Percentiles rank a stretch among this genome's conserved stretches.
Evolutionary conservation across 1,140 invertebrate genomes (phyloP).

Genomic region (Drosophila lini): DNA sequence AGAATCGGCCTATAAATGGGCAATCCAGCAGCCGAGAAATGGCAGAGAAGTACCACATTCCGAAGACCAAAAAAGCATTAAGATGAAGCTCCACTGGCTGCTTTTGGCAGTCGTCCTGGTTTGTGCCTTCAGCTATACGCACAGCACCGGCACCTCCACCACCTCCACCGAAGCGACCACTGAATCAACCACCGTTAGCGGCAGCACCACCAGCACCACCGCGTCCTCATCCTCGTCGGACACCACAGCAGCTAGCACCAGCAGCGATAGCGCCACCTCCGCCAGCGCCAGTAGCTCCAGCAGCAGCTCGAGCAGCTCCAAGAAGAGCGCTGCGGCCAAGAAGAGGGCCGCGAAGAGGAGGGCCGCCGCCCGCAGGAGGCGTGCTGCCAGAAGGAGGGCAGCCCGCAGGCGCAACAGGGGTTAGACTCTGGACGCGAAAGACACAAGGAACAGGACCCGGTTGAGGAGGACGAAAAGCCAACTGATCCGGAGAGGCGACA

Average conservation of each 20-base stretch:
- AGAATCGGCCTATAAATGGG: constrained; percentile 29
- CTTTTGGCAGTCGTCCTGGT: constrained; percentile 27
- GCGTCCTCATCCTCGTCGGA: background rate
- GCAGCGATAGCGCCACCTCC: constrained; percentile 13
- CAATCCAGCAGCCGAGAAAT: background rate
- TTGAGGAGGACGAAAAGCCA: background rate
- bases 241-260: constrained; percentile 11
- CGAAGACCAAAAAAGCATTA: background rate
- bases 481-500: background rate
- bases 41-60: constrained; percentile 17
- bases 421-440: background rate
- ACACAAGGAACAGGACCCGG: background rate
- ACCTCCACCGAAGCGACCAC: background rate
- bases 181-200: background rate
- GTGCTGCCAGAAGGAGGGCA: constrained; percentile 13
- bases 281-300: constrained; percentile 4
- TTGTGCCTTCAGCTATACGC: constrained; percentile 2
- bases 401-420: constrained; percentile 20
- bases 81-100: constrained; percentile 40
- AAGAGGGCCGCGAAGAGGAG: background rate
- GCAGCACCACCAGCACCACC: background rate
- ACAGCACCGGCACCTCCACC: background rate
- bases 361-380: constrained; percentile 7
- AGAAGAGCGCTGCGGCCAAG: constrained; percentile 9
- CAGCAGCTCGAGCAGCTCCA: constrained; percentile 4